Base-by-base conservation (phyloP, 2,888 invertebrate species). In the Heliconius erato region DNA sequence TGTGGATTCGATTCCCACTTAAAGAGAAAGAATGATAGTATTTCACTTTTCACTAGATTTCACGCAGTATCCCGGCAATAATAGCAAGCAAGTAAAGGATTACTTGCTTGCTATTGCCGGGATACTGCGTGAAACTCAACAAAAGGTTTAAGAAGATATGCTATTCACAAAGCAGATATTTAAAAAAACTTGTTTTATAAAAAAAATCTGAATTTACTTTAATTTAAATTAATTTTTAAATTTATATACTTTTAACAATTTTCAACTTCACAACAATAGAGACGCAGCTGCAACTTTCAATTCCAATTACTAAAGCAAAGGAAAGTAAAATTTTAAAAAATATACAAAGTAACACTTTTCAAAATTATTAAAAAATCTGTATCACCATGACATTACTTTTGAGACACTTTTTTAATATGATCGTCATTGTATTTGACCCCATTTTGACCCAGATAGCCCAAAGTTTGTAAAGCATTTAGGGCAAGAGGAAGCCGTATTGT, bases 401-500 rank as follows among this genome's bases (percentile, higher is more conserved):
- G 71, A 80, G 72, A 49, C 12, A 72, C 71, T 77, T 80, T 82
- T 81, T 83, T 80, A 77, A 80, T 77, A 83, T 80, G 16, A 69
- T 63, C 77, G 65, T 65, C 72, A 68, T 80, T 81, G 81, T 83
- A 80, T 77, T 80, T 80, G 74, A 79, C 77, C 80, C 63, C 79
- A 54, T 65, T 67, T 44, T 84, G 84, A 84, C 84, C 84, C 71
- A 83, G 68, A 82, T 83, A 77, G 40, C 74, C 81, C 54, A 82
- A 84, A 83, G 83, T 84, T 83, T 84, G 82, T 84, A 74, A 82
- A 84, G 81, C 74, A 83, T 83, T 82, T 80, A 83, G 84, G 84
- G 74, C 83, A 82, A 83, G 84, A 82, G 82, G 84, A 83, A 84
- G 83, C 79, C 82, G 74, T 81, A 84, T 84, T 84, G 84, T 83